A percentile compares a stretch with the other conserved stretches of the same genome.
Evolutionary conservation across 2,113 vertebrate genomes (phyloP).

Genomic region (Ginglymostoma cirratum): DNA sequence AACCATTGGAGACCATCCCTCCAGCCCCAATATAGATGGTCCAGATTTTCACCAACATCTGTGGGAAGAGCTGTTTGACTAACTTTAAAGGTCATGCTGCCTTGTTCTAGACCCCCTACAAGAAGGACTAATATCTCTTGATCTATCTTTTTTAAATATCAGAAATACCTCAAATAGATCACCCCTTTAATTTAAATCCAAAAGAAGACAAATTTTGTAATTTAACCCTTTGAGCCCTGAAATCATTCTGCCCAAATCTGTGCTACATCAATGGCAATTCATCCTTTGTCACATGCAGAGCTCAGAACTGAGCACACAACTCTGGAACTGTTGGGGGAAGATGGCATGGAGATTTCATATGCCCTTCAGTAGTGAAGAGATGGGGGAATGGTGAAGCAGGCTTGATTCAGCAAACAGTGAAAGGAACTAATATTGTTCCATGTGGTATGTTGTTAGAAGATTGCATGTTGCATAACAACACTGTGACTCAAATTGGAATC

Average conservation of each 20-base stretch:
- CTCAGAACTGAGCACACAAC: neutral
- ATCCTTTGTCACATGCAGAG: neutral
- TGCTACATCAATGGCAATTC: neutral
- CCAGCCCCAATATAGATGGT: no score
- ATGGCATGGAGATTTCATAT: neutral
- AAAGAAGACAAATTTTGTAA: neutral
- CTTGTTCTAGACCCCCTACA: no score
- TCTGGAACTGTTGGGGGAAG: neutral
- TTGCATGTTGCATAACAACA: neutral
- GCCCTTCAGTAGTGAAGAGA: neutral
- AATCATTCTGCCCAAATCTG: neutral
- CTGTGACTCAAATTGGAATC: neutral
- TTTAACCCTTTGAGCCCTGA: neutral
- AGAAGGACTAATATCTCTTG: neutral
- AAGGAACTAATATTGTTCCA: neutral
- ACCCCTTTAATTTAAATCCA: neutral
- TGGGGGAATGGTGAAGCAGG: neutral
- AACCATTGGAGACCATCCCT: no score
- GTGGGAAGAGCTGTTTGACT: neutral
- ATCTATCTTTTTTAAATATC: neutral
- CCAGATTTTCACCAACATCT: no score
- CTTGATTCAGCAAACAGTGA: neutral
- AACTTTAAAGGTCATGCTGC: no score
- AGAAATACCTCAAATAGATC: neutral
- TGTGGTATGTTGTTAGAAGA: neutral